A percentile compares a stretch with the other conserved stretches of the same genome.
These are phyloP conservation scores for Cyprinodon tularosa DNA, from an alignment of 2,113 vertebrate species.

Conservation along the genomic window DNA sequence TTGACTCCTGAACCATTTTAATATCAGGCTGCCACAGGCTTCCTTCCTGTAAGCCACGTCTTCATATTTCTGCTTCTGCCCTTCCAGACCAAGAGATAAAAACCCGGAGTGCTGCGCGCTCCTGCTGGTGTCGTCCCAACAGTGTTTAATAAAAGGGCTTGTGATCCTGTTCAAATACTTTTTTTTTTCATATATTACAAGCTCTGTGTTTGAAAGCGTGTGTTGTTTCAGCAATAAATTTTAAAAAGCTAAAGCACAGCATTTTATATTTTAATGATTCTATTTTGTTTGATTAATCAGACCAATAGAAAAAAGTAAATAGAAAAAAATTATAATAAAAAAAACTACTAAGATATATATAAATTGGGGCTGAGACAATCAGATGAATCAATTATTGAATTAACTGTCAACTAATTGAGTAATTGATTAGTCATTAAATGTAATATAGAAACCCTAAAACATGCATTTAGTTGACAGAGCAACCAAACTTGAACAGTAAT, in stretches of 20 bases:
- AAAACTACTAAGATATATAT: too few species aligned
- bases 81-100: slow-evolving; percentile 52
- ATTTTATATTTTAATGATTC: not conserved
- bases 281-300: not conserved
- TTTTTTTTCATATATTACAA: slow-evolving; percentile 29
- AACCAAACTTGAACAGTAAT: too few species aligned
- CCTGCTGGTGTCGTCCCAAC: slow-evolving; percentile 22
- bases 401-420: too few species aligned
- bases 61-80: slow-evolving; percentile 66
- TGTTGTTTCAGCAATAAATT: not conserved
- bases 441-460: too few species aligned
- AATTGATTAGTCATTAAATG: too few species aligned
- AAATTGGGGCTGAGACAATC: too few species aligned
- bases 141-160: slow-evolving; percentile 38
- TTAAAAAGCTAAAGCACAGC: not conserved
- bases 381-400: too few species aligned
- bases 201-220: not conserved
- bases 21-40: slow-evolving; percentile 71
- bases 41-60: slow-evolving; percentile 67
- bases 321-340: too few species aligned
- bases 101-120: slow-evolving; percentile 17
- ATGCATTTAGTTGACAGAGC: too few species aligned
- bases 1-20: slow-evolving; percentile 80
- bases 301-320: not conserved
- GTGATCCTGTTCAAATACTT: slow-evolving; percentile 52